A percentile compares a stretch with the other conserved stretches of the same genome.
phyloP scores from a whole-genome alignment of 2,113 vertebrate genomes.

The Lepisosteus oculatus region DNA sequence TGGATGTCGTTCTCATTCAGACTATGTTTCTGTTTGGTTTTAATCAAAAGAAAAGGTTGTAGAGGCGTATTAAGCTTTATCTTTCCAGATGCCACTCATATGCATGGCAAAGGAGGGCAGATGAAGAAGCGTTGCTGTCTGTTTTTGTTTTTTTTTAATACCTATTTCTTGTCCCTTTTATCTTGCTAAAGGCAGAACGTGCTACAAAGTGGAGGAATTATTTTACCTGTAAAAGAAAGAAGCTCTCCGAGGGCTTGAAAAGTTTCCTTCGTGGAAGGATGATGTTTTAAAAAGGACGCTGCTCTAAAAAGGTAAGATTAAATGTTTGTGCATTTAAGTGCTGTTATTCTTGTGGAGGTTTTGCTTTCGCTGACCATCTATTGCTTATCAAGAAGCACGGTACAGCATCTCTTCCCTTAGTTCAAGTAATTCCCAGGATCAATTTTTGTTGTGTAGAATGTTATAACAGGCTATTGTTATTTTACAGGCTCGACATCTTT shows the following conservation, averaged over 20 bases:
- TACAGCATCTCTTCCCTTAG: conserved; percentile 5
- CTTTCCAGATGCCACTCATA: conserved; percentile 20
- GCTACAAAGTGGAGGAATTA: conserved; percentile 12
- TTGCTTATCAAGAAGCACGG: conserved; percentile 21
- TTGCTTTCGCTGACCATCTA: conserved; percentile 22
- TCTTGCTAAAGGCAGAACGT: conserved; percentile 25
- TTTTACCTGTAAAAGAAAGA: conserved; percentile 37
- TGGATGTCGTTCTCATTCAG: conserved; percentile 42
- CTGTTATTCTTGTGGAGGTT: neutral
- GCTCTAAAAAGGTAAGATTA: conserved; percentile 60
- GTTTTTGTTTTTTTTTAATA: neutral
- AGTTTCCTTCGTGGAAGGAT: conserved; percentile 60
- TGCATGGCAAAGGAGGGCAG: neutral
- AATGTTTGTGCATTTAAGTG: neutral
- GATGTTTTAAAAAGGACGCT: conserved; percentile 44
- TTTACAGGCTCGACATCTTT: neutral
- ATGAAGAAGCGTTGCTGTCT: conserved; percentile 7
- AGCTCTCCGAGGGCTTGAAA: conserved; percentile 45
- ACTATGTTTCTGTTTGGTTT: conserved; percentile 38
- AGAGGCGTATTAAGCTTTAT: conserved; percentile 4
- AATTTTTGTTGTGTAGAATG: neutral
- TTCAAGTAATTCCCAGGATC: neutral
- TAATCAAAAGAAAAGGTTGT: conserved; percentile 30
- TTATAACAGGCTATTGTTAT: neutral
- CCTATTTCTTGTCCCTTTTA: neutral